Percentiles rank a stretch among this genome's conserved stretches.
These are phyloP conservation scores for Odiellus spinosus DNA, from an alignment of 2,888 invertebrate genomes.

Conservation along the genomic window DNA sequence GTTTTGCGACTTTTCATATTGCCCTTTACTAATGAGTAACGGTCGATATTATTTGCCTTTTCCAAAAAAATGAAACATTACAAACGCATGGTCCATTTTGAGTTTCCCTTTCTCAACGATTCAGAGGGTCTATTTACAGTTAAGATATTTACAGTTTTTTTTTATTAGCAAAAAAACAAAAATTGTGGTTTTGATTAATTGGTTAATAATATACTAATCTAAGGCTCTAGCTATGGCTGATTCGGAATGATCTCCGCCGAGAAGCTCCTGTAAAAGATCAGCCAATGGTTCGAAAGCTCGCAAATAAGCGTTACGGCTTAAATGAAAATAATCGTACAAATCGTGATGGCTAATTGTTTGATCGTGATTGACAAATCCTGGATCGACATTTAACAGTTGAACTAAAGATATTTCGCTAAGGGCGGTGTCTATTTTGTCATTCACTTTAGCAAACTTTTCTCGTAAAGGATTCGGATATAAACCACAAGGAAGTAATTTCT, in stretches of 20 bases:
- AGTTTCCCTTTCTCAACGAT: too few relatives aligned
- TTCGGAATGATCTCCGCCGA: conserved; percentile 38
- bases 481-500: conserved; percentile 77
- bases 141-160: too few relatives aligned
- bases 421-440: conserved; percentile 50
- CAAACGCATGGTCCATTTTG: too few relatives aligned
- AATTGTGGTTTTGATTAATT: too few relatives aligned
- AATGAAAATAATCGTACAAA: conserved; percentile 78
- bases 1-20: too few relatives aligned
- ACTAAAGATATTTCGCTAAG: conserved; percentile 42
- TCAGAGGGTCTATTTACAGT: too few relatives aligned
- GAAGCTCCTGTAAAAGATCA: conserved; percentile 57
- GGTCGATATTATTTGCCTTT: too few relatives aligned
- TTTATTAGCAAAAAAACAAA: too few relatives aligned
- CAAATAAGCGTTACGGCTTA: conserved; percentile 68
- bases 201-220: too few relatives aligned
- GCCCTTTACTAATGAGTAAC: too few relatives aligned
- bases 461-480: conserved; percentile 65
- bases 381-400: conserved; percentile 61
- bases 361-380: conserved; percentile 51
- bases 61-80: too few relatives aligned
- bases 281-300: conserved; percentile 73
- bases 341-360: conserved; percentile 70
- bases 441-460: conserved; percentile 57
- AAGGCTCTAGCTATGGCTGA: too few relatives aligned